Evolutionary conservation across 2,113 vertebrate genomes (phyloP), one percentile per base, ranked within the genome.

Genomic region (Oenanthe oenanthe): DNA sequence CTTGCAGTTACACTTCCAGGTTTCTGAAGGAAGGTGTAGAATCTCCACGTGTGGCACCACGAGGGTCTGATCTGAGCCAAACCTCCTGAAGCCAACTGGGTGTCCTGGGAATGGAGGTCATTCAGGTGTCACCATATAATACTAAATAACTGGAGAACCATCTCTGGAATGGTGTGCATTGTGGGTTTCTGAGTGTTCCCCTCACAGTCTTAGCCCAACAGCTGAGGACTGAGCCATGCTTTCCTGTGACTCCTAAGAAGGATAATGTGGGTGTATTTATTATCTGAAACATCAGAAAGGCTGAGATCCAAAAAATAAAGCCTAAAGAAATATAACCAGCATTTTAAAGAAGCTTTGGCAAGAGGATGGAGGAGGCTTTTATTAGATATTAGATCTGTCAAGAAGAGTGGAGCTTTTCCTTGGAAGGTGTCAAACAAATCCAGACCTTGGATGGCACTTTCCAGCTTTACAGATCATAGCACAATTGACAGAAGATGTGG

Each of bases 1-100:
- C n/a, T 28, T 68, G 32, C 65, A 73, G 18, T 17, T 53, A 4
- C 14, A 6, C 56, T 42, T 29, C 2, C 12, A 26, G 31, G 21
- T 61, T 66, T 25, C 54, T 73, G 67, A 65, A 68, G 43, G 71
- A 68, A 56, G 5, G 4, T 36, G 34, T 36, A 53, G 32, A 19
- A 15, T 12, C 14, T 57, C 50, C 3, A 0, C 0, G 7, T 6
- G 18, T 51, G 65, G 26, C 24, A 50, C 29, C 8, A 2, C 2
- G 3, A n/a, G 32, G 51, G 7, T 10, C 28, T 67, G 43, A 26
- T 9, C 20, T 53, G 71, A 79, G 25, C 34, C 11, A 17, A 54
- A 22, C 2, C 22, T 73, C 34, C 36, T 13, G n/a, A 51, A 10
- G 4, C 56, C 31, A 21, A 0, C 2, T 28, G 26, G 12, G 5